A percentile compares a stretch with the other conserved stretches of the same genome.
phyloP scores from a whole-genome alignment of 2,888 invertebrate species.

The Parelbella ahira region DNA sequence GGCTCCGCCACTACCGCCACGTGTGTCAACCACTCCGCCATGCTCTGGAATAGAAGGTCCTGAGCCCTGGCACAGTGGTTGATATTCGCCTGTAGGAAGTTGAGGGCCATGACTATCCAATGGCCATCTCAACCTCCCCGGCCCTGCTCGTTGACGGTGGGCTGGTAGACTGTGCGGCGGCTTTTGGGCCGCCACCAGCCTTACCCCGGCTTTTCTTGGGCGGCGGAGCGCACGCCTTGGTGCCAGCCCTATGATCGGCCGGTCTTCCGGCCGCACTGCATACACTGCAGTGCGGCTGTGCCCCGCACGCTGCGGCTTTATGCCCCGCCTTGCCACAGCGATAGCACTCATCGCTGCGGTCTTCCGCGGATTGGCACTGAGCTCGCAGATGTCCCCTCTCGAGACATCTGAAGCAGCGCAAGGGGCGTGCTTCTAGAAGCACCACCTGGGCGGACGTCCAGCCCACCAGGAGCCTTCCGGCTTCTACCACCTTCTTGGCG shows the following conservation, averaged over 20 bases:
- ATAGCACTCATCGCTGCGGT: conserved; percentile 20
- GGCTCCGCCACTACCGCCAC: conserved; percentile 27
- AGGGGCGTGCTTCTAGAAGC: neutral
- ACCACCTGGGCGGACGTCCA: too few species aligned
- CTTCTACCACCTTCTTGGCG: neutral
- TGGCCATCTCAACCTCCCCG: neutral
- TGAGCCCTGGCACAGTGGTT: conserved; percentile 28
- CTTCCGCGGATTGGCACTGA: conserved; percentile 6
- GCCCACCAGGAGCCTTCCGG: neutral
- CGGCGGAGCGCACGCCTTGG: neutral
- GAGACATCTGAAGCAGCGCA: conserved; percentile 30
- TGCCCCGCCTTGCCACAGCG: conserved; percentile 6
- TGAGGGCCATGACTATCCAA: neutral
- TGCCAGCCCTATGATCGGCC: neutral
- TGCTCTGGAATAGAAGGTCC: conserved; percentile 27
- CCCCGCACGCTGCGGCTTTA: neutral
- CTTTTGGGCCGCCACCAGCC: too few species aligned
- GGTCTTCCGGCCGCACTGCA: neutral
- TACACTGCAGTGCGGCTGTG: neutral
- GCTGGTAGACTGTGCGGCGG: too few species aligned
- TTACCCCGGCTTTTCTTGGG: neutral
- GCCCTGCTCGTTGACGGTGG: too few species aligned
- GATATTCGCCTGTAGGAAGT: conserved; percentile 21
- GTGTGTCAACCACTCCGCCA: conserved; percentile 27
- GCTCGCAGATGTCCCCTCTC: conserved; percentile 21